Conservation (phyloP, 1,140 invertebrate species). For the Drosophila erecta region DNA sequence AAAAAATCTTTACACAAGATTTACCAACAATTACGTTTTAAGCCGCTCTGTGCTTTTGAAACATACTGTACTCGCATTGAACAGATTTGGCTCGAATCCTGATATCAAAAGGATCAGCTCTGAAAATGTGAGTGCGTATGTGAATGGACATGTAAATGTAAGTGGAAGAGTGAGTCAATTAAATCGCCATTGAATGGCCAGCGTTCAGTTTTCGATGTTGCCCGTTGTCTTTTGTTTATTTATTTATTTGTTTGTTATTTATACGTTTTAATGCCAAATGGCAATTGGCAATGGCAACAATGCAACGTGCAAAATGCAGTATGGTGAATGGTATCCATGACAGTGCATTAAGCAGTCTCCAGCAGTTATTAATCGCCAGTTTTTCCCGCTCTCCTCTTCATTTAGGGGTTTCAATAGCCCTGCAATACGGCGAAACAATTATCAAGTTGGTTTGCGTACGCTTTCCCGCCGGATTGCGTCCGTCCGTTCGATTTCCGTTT, state of each 20-base stretch:
- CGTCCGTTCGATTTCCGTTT: conserved; percentile 8
- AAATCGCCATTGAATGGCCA: conserved; percentile 54
- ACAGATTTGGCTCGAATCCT: conserved; percentile 11
- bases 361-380: conserved; percentile 43
- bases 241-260: conserved; percentile 67
- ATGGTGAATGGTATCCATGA: conserved; percentile 57
- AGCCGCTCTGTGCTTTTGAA: neutral
- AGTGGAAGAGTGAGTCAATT: conserved; percentile 58
- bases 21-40: neutral
- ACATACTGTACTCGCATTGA: conserved; percentile 24
- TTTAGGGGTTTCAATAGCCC: conserved; percentile 33
- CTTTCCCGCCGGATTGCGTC: conserved; percentile 42
- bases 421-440: conserved; percentile 51
- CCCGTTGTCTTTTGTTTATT: conserved; percentile 59
- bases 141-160: neutral
- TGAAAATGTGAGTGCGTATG: neutral
- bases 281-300: conserved; percentile 51
- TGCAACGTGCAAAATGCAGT: conserved; percentile 31
- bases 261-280: conserved; percentile 69
- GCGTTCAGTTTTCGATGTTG: conserved; percentile 35
- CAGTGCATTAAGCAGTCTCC: conserved; percentile 65
- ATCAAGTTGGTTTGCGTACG: conserved; percentile 51
- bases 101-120: conserved; percentile 13
- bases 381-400: conserved; percentile 9
- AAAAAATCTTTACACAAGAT: neutral